phyloP scores from a whole-genome alignment of 2,113 vertebrate species.

The Vulpes lagopus region DNA sequence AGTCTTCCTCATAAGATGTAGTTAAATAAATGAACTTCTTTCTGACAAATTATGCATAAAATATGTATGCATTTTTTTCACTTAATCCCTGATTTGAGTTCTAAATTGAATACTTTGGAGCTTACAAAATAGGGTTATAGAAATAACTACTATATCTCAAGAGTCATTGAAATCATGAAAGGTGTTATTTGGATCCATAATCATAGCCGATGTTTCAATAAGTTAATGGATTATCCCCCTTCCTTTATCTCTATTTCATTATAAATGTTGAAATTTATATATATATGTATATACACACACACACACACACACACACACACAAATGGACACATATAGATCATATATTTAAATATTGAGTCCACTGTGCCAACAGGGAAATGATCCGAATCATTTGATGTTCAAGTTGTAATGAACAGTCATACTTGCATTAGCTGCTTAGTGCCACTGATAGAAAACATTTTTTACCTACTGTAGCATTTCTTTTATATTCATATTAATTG shows the following conservation, averaged over 20 bases:
- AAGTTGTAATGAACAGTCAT: neutral
- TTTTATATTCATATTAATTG: neutral
- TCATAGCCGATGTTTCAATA: neutral
- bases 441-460: neutral
- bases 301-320: neutral
- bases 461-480: neutral
- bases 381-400: neutral
- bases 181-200: neutral
- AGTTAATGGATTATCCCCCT: neutral
- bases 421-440: neutral
- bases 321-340: neutral
- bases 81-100: neutral
- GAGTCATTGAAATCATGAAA: neutral
- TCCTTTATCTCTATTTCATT: neutral
- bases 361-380: neutral
- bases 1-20: neutral
- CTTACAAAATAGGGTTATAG: neutral
- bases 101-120: neutral
- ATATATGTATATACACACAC: neutral
- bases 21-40: neutral
- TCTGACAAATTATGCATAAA: neutral
- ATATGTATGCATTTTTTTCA: neutral
- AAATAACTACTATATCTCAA: neutral
- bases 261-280: neutral
- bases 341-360: neutral